A percentile compares a stretch with the other conserved stretches of the same genome.
Evolutionary conservation across 2,888 invertebrate species (phyloP).

Genomic region (Globia sparganii): DNA sequence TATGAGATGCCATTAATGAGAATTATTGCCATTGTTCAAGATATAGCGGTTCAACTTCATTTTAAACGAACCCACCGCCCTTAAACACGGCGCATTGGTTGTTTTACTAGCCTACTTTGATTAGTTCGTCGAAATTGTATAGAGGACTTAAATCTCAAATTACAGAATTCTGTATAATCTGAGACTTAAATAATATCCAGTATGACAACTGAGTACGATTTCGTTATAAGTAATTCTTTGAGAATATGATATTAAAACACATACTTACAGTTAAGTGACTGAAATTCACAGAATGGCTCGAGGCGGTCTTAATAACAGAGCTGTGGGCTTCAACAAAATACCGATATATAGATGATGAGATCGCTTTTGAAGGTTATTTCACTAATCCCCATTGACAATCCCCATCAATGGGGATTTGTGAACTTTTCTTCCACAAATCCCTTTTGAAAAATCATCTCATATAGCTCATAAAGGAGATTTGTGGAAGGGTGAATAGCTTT

Average conservation of each 20-base stretch:
- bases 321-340: not conserved
- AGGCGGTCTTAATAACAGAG: too few relatives aligned
- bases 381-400: not conserved
- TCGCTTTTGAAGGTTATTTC: not conserved
- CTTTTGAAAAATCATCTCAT: not conserved
- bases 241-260: not conserved
- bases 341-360: not conserved
- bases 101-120: slow-evolving; percentile 52
- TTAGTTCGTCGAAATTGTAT: slow-evolving; percentile 42
- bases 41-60: slow-evolving; percentile 66
- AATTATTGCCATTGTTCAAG: slow-evolving; percentile 72
- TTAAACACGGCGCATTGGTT: slow-evolving; percentile 29
- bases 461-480: not conserved
- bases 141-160: not conserved
- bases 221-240: slow-evolving; percentile 6
- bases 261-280: not conserved
- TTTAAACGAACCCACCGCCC: slow-evolving; percentile 53
- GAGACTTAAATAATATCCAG: not conserved
- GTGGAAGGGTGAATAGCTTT: not conserved
- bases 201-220: not conserved
- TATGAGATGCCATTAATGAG: slow-evolving; percentile 71
- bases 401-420: too few relatives aligned
- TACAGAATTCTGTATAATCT: not conserved
- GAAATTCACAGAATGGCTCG: not conserved
- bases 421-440: too few relatives aligned